Evolutionary conservation across 2,797 vertebrate genomes (phyloP).

Genomic region (Pempheris klunzingeri): DNA sequence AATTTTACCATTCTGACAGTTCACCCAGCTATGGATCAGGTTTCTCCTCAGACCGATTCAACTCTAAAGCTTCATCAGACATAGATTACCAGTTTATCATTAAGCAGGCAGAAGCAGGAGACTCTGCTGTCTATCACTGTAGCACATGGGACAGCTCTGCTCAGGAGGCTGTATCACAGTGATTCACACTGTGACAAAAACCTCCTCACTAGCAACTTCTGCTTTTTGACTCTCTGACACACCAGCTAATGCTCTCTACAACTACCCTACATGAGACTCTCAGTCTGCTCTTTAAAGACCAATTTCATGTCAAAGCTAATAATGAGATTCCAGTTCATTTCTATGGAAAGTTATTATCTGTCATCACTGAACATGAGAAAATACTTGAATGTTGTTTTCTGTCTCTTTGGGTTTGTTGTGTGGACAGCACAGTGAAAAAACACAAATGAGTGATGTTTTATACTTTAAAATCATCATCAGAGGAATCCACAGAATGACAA

Average conservation of each 20-base stretch:
- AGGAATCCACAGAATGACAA: too few relatives aligned
- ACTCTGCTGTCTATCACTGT: slow-evolving; percentile 62
- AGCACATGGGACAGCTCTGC: background rate
- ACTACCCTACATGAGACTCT: background rate
- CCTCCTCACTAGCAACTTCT: slow-evolving; percentile 39
- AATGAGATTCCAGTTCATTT: too few relatives aligned
- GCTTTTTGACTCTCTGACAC: slow-evolving; percentile 7
- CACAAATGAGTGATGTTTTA: too few relatives aligned
- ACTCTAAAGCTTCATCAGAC: slow-evolving; percentile 38
- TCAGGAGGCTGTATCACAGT: slow-evolving; percentile 30
- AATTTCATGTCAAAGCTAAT: too few relatives aligned
- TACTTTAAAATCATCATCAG: too few relatives aligned
- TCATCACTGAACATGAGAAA: too few relatives aligned
- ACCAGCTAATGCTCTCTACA: background rate
- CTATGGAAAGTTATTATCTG: too few relatives aligned
- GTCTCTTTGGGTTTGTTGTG: too few relatives aligned
- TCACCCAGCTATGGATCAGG: background rate
- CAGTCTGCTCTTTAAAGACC: too few relatives aligned
- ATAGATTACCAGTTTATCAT: slow-evolving; percentile 55
- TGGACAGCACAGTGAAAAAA: too few relatives aligned
- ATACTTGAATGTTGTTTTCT: too few relatives aligned
- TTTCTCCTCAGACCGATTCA: slow-evolving; percentile 48
- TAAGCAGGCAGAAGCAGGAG: slow-evolving; percentile 48
- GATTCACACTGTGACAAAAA: slow-evolving; percentile 64
- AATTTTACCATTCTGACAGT: fast-evolving